Conservation (phyloP, 2,888 invertebrate species). For the Deroplatys truncata region DNA sequence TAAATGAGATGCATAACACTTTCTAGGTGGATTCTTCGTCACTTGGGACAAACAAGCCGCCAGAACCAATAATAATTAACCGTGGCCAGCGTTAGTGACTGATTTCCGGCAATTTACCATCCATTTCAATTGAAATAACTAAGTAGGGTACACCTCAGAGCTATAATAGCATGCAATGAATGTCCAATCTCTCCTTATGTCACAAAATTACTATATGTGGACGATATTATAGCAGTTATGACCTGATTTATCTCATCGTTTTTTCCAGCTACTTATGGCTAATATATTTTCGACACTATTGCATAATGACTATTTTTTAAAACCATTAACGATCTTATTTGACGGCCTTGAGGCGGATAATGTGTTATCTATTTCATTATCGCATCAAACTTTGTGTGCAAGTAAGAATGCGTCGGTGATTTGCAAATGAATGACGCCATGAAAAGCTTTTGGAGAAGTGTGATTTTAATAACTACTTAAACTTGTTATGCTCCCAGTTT, state of each 20-base stretch:
- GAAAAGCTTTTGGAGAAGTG: background rate
- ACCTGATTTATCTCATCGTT: background rate
- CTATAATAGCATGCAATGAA: background rate
- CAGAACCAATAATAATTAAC: background rate
- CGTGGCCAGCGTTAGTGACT: background rate
- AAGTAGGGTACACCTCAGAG: background rate
- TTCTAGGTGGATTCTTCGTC: background rate
- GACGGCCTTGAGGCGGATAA: background rate
- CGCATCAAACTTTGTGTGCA: background rate
- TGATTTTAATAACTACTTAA: background rate
- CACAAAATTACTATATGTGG: background rate
- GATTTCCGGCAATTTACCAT: background rate
- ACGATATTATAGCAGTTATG: background rate
- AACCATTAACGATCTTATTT: background rate
- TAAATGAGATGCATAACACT: background rate
- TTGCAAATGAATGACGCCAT: background rate
- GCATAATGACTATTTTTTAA: background rate
- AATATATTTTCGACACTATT: background rate
- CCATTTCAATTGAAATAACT: background rate
- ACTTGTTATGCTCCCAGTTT: background rate
- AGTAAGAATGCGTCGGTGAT: background rate
- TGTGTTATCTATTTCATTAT: background rate
- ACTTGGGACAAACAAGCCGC: background rate
- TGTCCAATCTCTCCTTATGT: background rate
- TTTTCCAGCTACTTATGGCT: background rate